Evolutionary conservation across 2,113 vertebrate genomes (phyloP).

Genomic region (Nycticebus coucang): DNA sequence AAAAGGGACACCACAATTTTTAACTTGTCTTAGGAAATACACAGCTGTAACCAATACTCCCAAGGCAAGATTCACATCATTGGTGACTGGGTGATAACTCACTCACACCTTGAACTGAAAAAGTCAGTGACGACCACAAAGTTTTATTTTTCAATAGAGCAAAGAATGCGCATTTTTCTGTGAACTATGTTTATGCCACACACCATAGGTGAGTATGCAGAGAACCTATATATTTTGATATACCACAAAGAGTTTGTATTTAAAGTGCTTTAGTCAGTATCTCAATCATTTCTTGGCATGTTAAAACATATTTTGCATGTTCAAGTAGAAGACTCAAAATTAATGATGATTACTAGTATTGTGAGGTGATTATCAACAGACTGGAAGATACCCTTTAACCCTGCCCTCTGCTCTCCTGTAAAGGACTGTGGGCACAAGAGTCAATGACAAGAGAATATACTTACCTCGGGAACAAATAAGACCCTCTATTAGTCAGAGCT

Average conservation of each 20-base stretch:
- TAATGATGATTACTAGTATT: not conserved
- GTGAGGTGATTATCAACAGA: not conserved
- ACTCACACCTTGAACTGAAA: not conserved
- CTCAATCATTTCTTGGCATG: not conserved
- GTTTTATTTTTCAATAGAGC: not conserved
- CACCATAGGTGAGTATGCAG: not conserved
- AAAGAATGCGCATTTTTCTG: not conserved
- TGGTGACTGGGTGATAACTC: not conserved
- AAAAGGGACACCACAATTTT: not conserved
- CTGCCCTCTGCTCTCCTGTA: not conserved
- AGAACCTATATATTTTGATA: not conserved
- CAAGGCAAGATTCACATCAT: constrained; percentile 31
- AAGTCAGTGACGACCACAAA: not conserved
- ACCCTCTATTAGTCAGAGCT: not conserved
- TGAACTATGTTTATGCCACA: not conserved
- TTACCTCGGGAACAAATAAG: not conserved
- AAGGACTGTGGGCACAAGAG: not conserved
- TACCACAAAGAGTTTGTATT: not conserved
- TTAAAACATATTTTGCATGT: constrained; percentile 18
- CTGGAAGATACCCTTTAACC: not conserved
- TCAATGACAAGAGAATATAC: not conserved
- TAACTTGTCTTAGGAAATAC: not conserved
- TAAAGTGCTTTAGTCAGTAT: not conserved
- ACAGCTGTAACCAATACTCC: not conserved
- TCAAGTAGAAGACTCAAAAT: not conserved